Percentiles rank a stretch among this genome's conserved stretches.
Evolutionary conservation across 2,797 vertebrate genomes (phyloP).

Genomic region (Cetoscarus ocellatus): DNA sequence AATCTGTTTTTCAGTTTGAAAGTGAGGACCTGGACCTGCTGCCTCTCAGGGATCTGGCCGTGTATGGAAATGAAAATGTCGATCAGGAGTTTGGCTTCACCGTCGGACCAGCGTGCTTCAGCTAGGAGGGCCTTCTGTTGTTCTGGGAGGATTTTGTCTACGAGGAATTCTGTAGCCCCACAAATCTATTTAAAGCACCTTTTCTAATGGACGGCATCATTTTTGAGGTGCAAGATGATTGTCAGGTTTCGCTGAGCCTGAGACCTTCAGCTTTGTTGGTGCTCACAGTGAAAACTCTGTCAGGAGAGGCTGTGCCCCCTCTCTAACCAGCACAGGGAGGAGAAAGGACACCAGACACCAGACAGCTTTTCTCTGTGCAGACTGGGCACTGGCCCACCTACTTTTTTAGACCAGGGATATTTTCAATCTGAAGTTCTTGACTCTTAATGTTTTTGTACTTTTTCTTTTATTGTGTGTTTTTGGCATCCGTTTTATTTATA

Average conservation of each 20-base stretch:
- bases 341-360: constrained; percentile 13
- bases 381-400: constrained; percentile 12
- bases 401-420: constrained; percentile 26
- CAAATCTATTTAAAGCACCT: neutral
- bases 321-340: neutral
- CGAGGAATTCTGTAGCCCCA: neutral
- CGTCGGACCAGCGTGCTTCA: constrained; percentile 88
- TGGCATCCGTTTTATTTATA: constrained; percentile 71
- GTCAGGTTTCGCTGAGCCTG: neutral
- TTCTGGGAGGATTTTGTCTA: neutral
- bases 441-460: constrained; percentile 50
- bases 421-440: constrained; percentile 35
- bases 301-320: constrained; percentile 22
- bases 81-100: constrained; percentile 86
- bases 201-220: constrained; percentile 1
- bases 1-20: constrained; percentile 86
- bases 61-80: constrained; percentile 80
- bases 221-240: neutral
- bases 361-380: neutral
- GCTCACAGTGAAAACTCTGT: neutral
- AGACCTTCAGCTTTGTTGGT: neutral
- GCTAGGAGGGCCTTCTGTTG: constrained; percentile 66
- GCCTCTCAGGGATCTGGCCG: constrained; percentile 87
- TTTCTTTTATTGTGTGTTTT: constrained; percentile 61
- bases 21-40: constrained; percentile 85